Evolutionary conservation across 1,140 invertebrate genomes (phyloP), one percentile per base, ranked within the genome.

Genomic region (Acyrthosiphon pisum): DNA sequence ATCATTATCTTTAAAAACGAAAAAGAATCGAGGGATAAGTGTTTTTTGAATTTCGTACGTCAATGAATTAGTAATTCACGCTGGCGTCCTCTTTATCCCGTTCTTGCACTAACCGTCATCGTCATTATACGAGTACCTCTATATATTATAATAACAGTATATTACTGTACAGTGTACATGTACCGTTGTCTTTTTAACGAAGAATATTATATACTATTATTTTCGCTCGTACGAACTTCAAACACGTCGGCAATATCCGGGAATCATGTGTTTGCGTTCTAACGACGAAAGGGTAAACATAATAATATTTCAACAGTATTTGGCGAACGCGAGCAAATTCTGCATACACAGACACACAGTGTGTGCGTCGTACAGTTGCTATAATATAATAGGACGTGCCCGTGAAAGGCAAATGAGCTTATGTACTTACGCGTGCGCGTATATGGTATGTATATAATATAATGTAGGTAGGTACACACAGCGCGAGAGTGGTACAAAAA

Each of bases 321-420:
- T 30, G 86, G 18, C 50, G 46, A 86, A 44, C 84, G 26, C 4
- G 41, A 30, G 22, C 41, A 46, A 30, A 41, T 86, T 46, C 41
- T 46, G 23, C 83, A 22, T 41, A 84, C 83, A 41, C n/a, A n/a
- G n/a, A n/a, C n/a, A n/a, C n/a, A n/a, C 8, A 83, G 23, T 56
- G 53, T n/a, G 22, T 84, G 41, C 2, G 83, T 84, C 23, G 83
- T 84, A 81, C 9, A 44, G 37, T 84, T 14, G 41, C 37, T 84
- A 87, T 84, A 84, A 23, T 3, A 84, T 84, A 81, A 81, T 81
- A 44, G 37, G 37, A 83, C 35, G 35, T 83, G 22, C 35, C n/a
- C 35, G n/a, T 83, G 30, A 48, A 87, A 89, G 60, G 30, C 60
- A 76, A n/a, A 76, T 76, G 60, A n/a, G n/a, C 60, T 76, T 76